Base-by-base conservation (phyloP, 2,888 invertebrate species). In the Lottia gigantea region DNA sequence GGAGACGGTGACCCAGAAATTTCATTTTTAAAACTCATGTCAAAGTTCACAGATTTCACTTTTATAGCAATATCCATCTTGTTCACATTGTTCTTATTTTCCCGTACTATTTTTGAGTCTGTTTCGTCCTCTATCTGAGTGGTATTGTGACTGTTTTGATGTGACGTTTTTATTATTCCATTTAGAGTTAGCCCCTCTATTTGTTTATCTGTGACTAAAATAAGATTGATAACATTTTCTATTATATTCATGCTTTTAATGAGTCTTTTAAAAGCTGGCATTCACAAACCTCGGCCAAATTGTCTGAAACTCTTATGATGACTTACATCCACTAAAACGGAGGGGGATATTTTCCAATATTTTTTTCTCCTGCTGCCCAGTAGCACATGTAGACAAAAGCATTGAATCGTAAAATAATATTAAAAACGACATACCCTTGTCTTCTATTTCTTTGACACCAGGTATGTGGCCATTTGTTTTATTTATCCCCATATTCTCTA, bases 391-490 rank as follows among this genome's bases (percentile, higher is more conserved):
- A 31, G 40, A 40, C 40, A 8, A 11, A 40, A 31, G 31, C 31
- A 2, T 2, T 31, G 6, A 40, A 40, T 40, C 6, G 7, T 40
- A 40, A 40, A 40, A 40, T 40, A 8, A 11, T 3, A 8, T 8
- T 40, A 8, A 40, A 8, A 31, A 62, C 63, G 7, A 23, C 46
- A 45, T 70, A 68, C 19, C 64, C 68, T n/a, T 72, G 71, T 68
- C 72, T 72, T 62, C 70, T 63, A 62, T 70, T 72, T 75, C 75
- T 55, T 74, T 74, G 26, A 64, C 71, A 62, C 72, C 76, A 25
- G 74, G 73, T 25, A 73, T 74, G 16, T 73, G 74, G 62, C 74
- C 76, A 46, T 71, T 72, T 19, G 71, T 72, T 63, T 74, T 74
- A 64, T 72, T 74, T 31, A 69, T 76, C 25, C 71, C 72, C 65